These are phyloP conservation scores for Erannis defoliaria DNA, from an alignment of 2,888 invertebrate genomes.

Conservation along the genomic window DNA sequence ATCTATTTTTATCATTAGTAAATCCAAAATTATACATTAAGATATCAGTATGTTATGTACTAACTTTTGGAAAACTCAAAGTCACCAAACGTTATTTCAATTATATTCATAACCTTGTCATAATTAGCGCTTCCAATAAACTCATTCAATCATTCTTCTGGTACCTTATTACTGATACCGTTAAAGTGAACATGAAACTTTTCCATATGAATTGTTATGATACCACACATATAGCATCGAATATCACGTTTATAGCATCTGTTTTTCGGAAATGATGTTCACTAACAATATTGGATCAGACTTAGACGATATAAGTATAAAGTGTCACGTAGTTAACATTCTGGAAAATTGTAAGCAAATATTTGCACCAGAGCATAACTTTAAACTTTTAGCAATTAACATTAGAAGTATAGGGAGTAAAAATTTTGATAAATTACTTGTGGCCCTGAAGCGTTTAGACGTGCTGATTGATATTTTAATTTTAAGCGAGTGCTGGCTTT, in stretches of 20 bases:
- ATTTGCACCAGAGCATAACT: not conserved
- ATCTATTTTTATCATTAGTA: no score
- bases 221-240: no score
- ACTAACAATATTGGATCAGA: not conserved
- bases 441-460: not conserved
- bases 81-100: no score
- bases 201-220: no score
- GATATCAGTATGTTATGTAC: no score
- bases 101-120: no score
- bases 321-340: not conserved
- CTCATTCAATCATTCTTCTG: no score
- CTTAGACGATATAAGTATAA: not conserved
- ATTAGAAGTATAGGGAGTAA: not conserved
- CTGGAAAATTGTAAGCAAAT: not conserved
- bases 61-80: no score
- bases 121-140: no score
- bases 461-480: not conserved
- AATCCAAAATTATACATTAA: no score
- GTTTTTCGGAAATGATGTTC: not conserved
- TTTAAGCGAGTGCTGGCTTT: not conserved
- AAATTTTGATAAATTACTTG: not conserved
- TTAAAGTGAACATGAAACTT: no score
- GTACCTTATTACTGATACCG: no score
- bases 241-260: not conserved
- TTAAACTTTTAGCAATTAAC: not conserved